These are phyloP conservation scores for Scophthalmus maximus DNA, from an alignment of 2,113 vertebrate genomes.

Conservation along the genomic window DNA sequence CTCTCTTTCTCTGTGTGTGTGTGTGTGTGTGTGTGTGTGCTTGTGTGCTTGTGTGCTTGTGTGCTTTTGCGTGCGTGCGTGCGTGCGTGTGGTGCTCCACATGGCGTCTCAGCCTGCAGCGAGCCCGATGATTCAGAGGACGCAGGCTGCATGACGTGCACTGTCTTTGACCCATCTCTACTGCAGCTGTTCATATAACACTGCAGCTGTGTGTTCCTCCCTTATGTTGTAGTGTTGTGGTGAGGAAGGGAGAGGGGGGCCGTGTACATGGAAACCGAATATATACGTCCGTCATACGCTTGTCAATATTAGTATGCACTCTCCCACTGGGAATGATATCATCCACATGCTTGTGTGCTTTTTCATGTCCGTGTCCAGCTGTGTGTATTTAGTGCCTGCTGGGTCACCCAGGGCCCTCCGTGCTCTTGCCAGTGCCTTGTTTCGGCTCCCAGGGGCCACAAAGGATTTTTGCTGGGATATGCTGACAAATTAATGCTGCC, in stretches of 20 bases:
- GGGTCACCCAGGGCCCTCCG: conserved; percentile 52
- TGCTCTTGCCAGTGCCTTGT: conserved; percentile 50
- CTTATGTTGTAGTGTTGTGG: conserved; percentile 18
- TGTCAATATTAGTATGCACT: conserved; percentile 32
- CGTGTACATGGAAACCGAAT: conserved; percentile 24
- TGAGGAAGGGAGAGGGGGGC: background rate
- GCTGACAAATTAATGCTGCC: conserved; percentile 70
- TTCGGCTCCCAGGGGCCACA: conserved; percentile 60
- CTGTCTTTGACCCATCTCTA: conserved; percentile 69
- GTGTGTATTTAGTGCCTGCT: conserved; percentile 60
- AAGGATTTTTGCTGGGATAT: conserved; percentile 47
- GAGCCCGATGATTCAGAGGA: conserved; percentile 72
- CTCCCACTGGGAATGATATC: conserved; percentile 29
- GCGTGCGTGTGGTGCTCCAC: conserved; percentile 43
- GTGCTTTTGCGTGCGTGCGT: background rate
- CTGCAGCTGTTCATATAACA: conserved; percentile 62
- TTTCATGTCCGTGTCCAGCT: conserved; percentile 41
- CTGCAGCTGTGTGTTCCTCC: conserved; percentile 65
- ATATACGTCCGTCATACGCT: conserved; percentile 37
- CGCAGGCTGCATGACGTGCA: conserved; percentile 58
- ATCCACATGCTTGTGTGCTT: conserved; percentile 28
- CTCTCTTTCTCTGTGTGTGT: conserved; percentile 9
- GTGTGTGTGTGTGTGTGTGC: conserved; percentile 12
- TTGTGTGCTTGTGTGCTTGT: background rate
- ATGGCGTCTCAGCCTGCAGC: conserved; percentile 55